Base-by-base conservation (phyloP, 64 coral and sea anemone species). In the Stichodactyla mertensii region DNA sequence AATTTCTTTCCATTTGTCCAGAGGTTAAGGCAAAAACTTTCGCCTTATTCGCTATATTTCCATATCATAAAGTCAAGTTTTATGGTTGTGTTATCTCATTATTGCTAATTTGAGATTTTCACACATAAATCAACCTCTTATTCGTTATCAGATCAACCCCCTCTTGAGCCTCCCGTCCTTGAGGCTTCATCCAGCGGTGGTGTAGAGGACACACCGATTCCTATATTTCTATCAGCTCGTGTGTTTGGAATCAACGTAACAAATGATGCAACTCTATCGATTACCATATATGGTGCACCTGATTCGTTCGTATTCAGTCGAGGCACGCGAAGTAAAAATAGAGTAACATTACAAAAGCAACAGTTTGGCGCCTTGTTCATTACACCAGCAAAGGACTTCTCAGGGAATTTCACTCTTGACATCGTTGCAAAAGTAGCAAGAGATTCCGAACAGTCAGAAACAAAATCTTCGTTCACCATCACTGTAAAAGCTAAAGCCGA, bases 321-420 rank as follows among this genome's bases (percentile, higher is more conserved):
- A 86, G 89, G 89, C 58, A 91, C 36, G 13, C 70, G 55, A 5
- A 86, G 36, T 53, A 84, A 69, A 13, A 45, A 54, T 13, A 10
- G 52, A n/a, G 71, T 86, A 4, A 81, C 31, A 24, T 55, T 91
- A 52, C 28, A 26, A 3, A 55, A 58, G 77, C 57, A 54, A 27
- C 53, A 86, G 6, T 91, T 91, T 79, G 89, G 89, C 19, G 89
- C 86, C 52, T 52, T 91, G 52, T 80, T 55, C 83, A 31, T 91
- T 6, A 91, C 13, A 24, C 89, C 89, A 6, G 6, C 51, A 24
- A 79, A 86, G 15, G 84, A 86, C 16, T 66, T 91, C 66, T 91
- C 89, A 52, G 89, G 89, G 58, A 28, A 79, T 28, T 57, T 80
- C 1, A 79, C 51, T 51, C 80, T 91, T 1, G 78, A 82, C 2